Conservation (phyloP, 2,888 invertebrate genomes). For the Microctonus aethiopoides region DNA sequence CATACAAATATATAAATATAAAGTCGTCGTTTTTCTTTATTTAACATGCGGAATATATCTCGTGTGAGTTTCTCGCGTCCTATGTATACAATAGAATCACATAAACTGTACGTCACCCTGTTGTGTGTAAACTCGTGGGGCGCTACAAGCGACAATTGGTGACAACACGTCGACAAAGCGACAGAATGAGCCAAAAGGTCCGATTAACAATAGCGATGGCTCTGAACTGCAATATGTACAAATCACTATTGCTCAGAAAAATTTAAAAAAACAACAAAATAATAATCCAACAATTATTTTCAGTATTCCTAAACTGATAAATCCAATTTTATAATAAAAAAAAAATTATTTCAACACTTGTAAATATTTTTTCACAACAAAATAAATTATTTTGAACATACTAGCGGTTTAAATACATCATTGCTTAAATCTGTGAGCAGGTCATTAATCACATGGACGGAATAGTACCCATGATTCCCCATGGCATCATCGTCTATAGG, state of each 20-base stretch:
- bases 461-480: conserved; percentile 1
- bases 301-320: not conserved
- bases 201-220: conserved; percentile 38
- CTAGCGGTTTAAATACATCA: conserved; percentile 42
- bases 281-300: not conserved
- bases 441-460: conserved; percentile 60
- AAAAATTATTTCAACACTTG: not conserved
- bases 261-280: not conserved
- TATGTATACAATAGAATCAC: conserved; percentile 58
- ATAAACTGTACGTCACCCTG: conserved; percentile 61
- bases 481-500: conserved; percentile 19
- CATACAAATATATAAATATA: not conserved
- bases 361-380: not conserved
- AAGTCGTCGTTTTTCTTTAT: not conserved
- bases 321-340: not conserved
- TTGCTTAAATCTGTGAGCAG: conserved; percentile 43
- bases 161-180: conserved; percentile 59
- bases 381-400: conserved; percentile 11
- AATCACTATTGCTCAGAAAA: not conserved
- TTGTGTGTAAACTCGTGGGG: conserved; percentile 64
- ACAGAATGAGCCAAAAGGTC: conserved; percentile 49
- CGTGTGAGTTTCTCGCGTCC: conserved; percentile 35
- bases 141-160: conserved; percentile 59
- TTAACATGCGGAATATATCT: conserved; percentile 30
- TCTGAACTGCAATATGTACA: conserved; percentile 29